A percentile compares a stretch with the other conserved stretches of the same genome.
phyloP scores from a whole-genome alignment of 2,888 invertebrate species.

The Beris morrisii region DNA sequence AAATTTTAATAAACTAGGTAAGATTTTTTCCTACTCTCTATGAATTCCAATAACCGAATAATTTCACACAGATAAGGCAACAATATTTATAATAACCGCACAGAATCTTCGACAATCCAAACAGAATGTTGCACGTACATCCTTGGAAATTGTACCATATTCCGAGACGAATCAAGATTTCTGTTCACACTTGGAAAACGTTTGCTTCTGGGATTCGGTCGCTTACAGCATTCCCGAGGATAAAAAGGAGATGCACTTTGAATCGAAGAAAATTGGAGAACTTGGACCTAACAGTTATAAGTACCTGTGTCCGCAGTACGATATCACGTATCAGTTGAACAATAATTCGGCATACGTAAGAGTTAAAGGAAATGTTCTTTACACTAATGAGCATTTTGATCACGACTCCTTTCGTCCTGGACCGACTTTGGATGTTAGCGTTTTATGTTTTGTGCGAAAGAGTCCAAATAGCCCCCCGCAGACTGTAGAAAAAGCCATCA shows the following conservation, averaged over 20 bases:
- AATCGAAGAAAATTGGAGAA: conserved; percentile 50
- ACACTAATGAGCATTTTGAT: conserved; percentile 55
- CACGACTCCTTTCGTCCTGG: conserved; percentile 56
- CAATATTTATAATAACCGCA: conserved; percentile 49
- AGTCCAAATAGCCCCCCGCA: conserved; percentile 40
- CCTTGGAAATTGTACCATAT: conserved; percentile 48
- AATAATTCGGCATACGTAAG: conserved; percentile 56
- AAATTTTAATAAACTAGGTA: conserved; percentile 45
- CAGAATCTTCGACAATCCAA: conserved; percentile 32
- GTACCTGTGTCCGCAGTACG: conserved; percentile 58
- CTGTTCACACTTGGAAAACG: conserved; percentile 48
- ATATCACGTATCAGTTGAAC: conserved; percentile 57
- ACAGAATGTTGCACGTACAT: conserved; percentile 46
- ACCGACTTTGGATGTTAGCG: conserved; percentile 48
- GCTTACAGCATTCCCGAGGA: conserved; percentile 51
- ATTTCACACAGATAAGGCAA: conserved; percentile 39
- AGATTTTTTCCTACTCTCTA: not conserved
- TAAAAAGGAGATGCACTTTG: conserved; percentile 30
- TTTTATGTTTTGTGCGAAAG: conserved; percentile 56
- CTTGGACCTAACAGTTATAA: conserved; percentile 55
- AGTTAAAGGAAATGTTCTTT: conserved; percentile 53
- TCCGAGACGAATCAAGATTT: conserved; percentile 42
- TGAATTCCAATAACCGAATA: conserved; percentile 10
- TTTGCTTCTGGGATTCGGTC: conserved; percentile 52
- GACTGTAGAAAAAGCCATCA: conserved; percentile 47